A percentile compares a stretch with the other conserved stretches of the same genome.
Evolutionary conservation across 2,113 vertebrate species (phyloP).

Genomic region (Orthochromis indermauri): DNA sequence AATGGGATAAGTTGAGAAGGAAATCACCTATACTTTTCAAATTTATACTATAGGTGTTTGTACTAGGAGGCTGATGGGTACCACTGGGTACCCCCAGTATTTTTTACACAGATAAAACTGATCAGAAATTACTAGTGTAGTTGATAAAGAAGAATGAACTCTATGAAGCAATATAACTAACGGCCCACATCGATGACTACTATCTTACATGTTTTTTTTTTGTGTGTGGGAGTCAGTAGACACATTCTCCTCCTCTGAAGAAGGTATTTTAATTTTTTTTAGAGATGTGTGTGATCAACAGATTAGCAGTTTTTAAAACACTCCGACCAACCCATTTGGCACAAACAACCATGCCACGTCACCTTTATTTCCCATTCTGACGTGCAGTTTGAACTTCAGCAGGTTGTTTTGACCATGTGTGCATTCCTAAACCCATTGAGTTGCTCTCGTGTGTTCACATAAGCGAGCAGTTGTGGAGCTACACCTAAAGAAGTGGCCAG

Average conservation of each 20-base stretch:
- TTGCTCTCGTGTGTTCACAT: neutral
- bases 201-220: accelerated
- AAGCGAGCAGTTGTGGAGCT: neutral
- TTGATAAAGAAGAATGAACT: neutral
- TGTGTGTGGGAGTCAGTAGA: neutral
- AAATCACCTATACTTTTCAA: neutral
- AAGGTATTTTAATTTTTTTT: neutral
- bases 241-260: neutral
- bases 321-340: neutral
- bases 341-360: neutral
- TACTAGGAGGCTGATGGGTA: neutral
- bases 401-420: neutral
- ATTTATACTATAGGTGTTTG: neutral
- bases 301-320: neutral
- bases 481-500: neutral
- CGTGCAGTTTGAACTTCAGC: neutral
- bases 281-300: neutral
- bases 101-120: neutral
- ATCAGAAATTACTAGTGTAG: neutral
- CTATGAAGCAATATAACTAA: neutral
- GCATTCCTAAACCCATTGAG: neutral
- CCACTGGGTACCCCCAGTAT: neutral
- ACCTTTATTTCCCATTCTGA: neutral
- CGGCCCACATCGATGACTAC: neutral
- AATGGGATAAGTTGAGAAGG: neutral